A percentile compares a stretch with the other conserved stretches of the same genome.
Evolutionary conservation across 1,140 invertebrate species (phyloP).

Genomic region (Diprion similis): DNA sequence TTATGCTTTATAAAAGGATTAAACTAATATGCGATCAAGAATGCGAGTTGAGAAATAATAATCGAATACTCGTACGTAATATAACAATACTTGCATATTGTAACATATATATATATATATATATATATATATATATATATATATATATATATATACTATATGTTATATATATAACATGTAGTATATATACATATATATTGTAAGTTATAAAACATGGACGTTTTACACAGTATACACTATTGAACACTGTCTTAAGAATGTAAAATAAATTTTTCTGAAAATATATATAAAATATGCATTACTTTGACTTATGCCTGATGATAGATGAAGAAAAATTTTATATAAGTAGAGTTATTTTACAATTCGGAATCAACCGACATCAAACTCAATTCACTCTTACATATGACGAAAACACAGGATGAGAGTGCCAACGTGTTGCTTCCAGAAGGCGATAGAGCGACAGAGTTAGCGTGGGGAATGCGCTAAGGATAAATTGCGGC

Average conservation of each 20-base stretch:
- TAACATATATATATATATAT: slow-evolving; percentile 3
- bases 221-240: slow-evolving; percentile 8
- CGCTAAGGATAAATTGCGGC: slow-evolving; percentile 14
- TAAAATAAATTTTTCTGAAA: slow-evolving; percentile 1
- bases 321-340: no score
- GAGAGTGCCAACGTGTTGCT: slow-evolving; percentile 10
- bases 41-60: neutral
- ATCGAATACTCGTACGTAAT: neutral
- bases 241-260: neutral
- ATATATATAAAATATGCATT: neutral
- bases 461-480: slow-evolving; percentile 20
- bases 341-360: no score
- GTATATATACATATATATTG: neutral
- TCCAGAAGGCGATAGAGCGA: slow-evolving; percentile 21
- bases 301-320: no score
- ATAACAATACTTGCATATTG: neutral
- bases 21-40: neutral
- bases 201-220: slow-evolving; percentile 1
- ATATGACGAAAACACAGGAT: slow-evolving; percentile 15
- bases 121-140: neutral
- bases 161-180: neutral
- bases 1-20: neutral
- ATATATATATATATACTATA: neutral
- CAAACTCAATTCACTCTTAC: no score
- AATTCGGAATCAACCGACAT: no score